Base-by-base conservation (phyloP, 2,888 invertebrate species). In the Cenopis cana region DNA sequence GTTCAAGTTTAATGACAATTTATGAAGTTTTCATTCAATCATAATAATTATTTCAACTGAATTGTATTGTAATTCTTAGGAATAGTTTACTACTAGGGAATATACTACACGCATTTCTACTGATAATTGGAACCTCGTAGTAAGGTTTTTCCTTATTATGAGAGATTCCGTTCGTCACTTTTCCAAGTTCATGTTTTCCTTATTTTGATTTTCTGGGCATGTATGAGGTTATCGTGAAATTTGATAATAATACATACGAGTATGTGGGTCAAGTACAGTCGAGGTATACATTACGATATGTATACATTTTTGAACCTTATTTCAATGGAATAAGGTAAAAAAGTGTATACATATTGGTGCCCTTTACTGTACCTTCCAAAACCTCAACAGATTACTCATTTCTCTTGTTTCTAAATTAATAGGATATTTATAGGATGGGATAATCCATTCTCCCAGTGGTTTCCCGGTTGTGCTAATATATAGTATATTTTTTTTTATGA, bases 71-170 rank as follows among this genome's bases (percentile, higher is more conserved):
- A n/a, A 10, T 60, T 60, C 60, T 24, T 24, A 46, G 60, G 24
- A 60, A 29, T 14, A 20, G 14, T 41, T 20, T 41, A 9, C n/a
- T 2, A 9, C 3, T 46, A 46, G 24, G 46, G 60, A 46, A 41
- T 41, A 20, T 24, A 60, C 41, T 60, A 60, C 41, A 10, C n/a
- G 10, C 20, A 46, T 24, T 59, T 10, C 41, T 46, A n/a, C 41
- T 60, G 24, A 10, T 24, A 46, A 59, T 11, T 5, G 17, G 36
- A 24, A 46, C 24, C n/a, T 46, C 20, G n/a, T 60, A 60, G 33
- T 56, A 56, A 17, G 4, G 4, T 33, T 60, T 59, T 60, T 60
- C 60, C 60, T 60, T 60, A 24, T 60, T 29, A 24, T 60, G 46
- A 29, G n/a, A 14, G 36, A 33, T 36, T 57, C 33, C 18, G 41